Conservation (phyloP, 2,888 invertebrate genomes). For the Nomada ferruginata region DNA sequence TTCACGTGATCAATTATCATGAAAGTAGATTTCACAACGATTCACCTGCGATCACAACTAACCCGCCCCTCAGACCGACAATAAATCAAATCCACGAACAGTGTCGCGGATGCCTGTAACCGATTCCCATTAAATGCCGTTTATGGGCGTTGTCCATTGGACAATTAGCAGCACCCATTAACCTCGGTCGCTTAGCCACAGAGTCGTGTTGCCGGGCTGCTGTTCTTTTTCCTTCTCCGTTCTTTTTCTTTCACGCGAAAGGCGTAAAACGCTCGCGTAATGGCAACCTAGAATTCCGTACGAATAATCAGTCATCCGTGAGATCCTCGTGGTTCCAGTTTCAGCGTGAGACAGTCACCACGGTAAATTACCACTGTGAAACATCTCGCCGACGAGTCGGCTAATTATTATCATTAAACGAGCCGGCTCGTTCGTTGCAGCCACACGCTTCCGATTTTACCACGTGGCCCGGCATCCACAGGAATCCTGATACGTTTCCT, state of each 20-base stretch:
- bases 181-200: slow-evolving; percentile 39
- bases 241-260: slow-evolving; percentile 34
- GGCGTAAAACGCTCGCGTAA: slow-evolving; percentile 64
- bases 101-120: slow-evolving; percentile 44
- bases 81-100: slow-evolving; percentile 40
- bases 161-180: slow-evolving; percentile 65
- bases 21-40: slow-evolving; percentile 20
- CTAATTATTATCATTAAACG: slow-evolving; percentile 64
- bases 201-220: slow-evolving; percentile 32
- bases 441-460: slow-evolving; percentile 62
- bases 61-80: background rate
- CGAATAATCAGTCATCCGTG: slow-evolving; percentile 65
- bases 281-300: slow-evolving; percentile 49
- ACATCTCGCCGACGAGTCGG: slow-evolving; percentile 42
- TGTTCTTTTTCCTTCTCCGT: slow-evolving; percentile 11
- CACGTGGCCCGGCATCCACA: slow-evolving; percentile 53
- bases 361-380: slow-evolving; percentile 29
- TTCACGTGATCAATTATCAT: slow-evolving; percentile 27
- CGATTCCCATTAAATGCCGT: slow-evolving; percentile 44
- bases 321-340: slow-evolving; percentile 16
- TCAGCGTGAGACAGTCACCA: background rate
- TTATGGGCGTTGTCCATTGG: slow-evolving; percentile 52
- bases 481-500: slow-evolving; percentile 71
- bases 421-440: slow-evolving; percentile 38
- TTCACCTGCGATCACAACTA: background rate